Evolutionary conservation across 2,113 vertebrate genomes (phyloP).

Genomic region (Rhea pennata): DNA sequence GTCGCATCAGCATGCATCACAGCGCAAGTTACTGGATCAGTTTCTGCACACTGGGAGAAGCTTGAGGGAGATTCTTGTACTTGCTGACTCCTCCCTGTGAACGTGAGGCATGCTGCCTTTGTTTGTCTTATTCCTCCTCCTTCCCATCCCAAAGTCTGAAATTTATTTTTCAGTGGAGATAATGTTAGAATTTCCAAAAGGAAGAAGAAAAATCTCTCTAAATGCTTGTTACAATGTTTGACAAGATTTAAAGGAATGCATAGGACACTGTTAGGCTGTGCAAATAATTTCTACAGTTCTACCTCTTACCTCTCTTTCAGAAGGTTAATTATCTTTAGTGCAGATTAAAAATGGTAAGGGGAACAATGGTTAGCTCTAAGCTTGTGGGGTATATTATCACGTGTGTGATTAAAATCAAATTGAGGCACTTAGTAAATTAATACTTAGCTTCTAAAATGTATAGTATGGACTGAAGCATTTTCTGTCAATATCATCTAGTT

Average conservation of each 20-base stretch:
- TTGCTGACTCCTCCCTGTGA: not conserved
- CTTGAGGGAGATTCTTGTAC: not conserved
- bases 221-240: not conserved
- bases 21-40: not conserved
- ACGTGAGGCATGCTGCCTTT: not conserved
- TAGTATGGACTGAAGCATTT: not conserved
- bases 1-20: rapidly evolving
- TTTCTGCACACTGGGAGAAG: not conserved
- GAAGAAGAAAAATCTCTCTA: not conserved
- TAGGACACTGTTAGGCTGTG: not conserved
- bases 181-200: not conserved
- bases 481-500: not conserved
- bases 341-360: not conserved
- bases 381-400: rapidly evolving
- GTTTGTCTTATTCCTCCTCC: not conserved
- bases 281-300: not conserved
- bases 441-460: no score
- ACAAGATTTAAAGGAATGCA: not conserved
- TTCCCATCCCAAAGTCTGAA: not conserved
- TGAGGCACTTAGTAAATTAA: not conserved
- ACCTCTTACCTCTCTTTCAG: not conserved
- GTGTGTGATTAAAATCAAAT: not conserved
- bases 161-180: not conserved
- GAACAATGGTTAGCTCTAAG: not conserved
- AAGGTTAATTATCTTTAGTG: not conserved